Base-by-base conservation (phyloP, 2,113 vertebrate genomes). In the Anolis sagrei region DNA sequence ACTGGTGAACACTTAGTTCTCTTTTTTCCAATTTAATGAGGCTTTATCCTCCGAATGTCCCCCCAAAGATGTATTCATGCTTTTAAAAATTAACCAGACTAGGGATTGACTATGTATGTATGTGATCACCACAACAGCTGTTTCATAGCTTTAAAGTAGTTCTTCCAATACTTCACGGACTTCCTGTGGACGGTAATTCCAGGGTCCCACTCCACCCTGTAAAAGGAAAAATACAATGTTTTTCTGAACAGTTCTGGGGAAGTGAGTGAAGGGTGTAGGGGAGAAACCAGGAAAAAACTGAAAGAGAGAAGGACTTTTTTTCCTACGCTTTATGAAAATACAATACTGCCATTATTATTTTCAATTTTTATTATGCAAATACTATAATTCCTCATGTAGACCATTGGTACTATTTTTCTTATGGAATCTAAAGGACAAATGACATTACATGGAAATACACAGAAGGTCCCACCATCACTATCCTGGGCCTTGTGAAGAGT, bases 171-270 rank as follows among this genome's bases (percentile, higher is more conserved):
- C 89, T 16, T 91, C 84, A 0, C 95, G 96, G 81, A 99, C 97
- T 93, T 97, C 98, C 74, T 93, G 92, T 21, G 97, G 98, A 36
- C 91, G 84, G 85, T 98, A 99, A 87, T 97, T 96, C 96, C 96
- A 97, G 85, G 98, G 98, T 32, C 98, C 98, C 79, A 90, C 62
- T 79, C 89, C 92, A 58, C 98, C 98, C 98, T 99, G 91, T 81
- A 89, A 92, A 95, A 88, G 92, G 84, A 93, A 88, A 83, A 90
- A 82, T 61, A 1, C 29, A 14, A 25, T 51, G 27, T 44, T 34
- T 48, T 8, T 4, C 4, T 68, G 10, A 77, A 13, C 49, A 25
- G n/a, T 74, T 86, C 74, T 39, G 51, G 23, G 6, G 21, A 34
- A 14, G 4, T 2, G 21, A 9, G 34, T 84, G 32, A 4, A 66